Evolutionary conservation across 2,888 invertebrate species (phyloP).

Genomic region (Latrodectus hesperus): DNA sequence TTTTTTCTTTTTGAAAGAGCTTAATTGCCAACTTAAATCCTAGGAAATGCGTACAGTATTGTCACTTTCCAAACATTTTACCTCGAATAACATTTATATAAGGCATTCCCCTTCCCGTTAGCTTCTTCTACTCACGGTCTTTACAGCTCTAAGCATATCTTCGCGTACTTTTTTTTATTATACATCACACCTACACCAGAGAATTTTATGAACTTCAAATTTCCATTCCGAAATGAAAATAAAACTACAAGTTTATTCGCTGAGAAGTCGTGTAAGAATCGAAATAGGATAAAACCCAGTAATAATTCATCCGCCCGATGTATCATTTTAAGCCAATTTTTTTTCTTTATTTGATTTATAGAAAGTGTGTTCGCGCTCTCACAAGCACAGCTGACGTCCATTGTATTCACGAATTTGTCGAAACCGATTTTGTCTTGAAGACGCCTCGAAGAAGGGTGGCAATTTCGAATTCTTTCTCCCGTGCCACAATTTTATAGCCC

Average conservation of each 20-base stretch:
- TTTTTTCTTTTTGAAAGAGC: too few species aligned
- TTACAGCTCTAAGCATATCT: too few species aligned
- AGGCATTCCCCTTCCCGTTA: too few species aligned
- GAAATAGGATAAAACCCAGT: background rate
- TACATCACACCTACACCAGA: too few species aligned
- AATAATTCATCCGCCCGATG: background rate
- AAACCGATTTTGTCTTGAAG: conserved; percentile 15
- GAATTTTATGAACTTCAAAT: too few species aligned
- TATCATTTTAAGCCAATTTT: background rate
- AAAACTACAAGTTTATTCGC: background rate
- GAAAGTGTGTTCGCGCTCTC: background rate
- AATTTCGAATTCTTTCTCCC: conserved; percentile 28
- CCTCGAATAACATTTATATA: too few species aligned
- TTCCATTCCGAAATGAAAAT: too few species aligned
- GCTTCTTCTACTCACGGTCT: too few species aligned
- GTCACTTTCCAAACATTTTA: too few species aligned
- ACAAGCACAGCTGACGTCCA: background rate
- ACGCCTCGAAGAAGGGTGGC: conserved; percentile 5
- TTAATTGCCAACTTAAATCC: too few species aligned
- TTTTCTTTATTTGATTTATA: background rate
- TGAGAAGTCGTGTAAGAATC: background rate
- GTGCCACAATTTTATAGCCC: conserved; percentile 11
- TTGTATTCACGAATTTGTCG: conserved; percentile 39
- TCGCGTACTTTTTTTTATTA: too few species aligned
- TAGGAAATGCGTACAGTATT: too few species aligned